Evolutionary conservation across 2,888 invertebrate species (phyloP).

Genomic region (Apotomis turbidana): DNA sequence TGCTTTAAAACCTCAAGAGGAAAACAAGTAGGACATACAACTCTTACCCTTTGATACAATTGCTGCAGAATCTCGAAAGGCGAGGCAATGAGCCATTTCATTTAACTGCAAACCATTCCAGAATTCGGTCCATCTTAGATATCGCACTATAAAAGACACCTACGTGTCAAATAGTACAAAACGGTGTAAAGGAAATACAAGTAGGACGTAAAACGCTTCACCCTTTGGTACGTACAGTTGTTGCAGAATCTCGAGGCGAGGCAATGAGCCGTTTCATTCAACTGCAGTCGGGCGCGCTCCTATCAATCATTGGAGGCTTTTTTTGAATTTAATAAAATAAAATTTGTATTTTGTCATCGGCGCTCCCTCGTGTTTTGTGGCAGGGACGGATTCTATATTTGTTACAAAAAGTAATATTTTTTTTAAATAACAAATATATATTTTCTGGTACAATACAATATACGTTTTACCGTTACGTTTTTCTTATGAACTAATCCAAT

Average conservation of each 20-base stretch:
- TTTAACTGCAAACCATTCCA: conserved; percentile 45
- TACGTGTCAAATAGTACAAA: background rate
- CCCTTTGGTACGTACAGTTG: conserved; percentile 26
- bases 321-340: conserved; percentile 85
- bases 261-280: conserved; percentile 65
- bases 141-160: background rate
- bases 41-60: conserved; percentile 23
- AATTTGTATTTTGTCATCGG: conserved; percentile 85
- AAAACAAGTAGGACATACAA: conserved; percentile 5
- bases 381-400: conserved; percentile 61
- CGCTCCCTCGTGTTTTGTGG: conserved; percentile 73
- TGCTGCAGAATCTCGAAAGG: conserved; percentile 9
- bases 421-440: too few species aligned
- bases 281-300: conserved; percentile 71
- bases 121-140: too few species aligned
- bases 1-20: background rate
- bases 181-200: background rate
- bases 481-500: too few species aligned
- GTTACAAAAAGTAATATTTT: background rate
- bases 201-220: conserved; percentile 8
- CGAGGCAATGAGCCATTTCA: conserved; percentile 57
- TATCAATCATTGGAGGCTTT: conserved; percentile 84
- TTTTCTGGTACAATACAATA: too few species aligned
- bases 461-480: too few species aligned
- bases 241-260: conserved; percentile 13